Percentiles rank a stretch among this genome's conserved stretches.
These are phyloP conservation scores for Colostygia pectinataria DNA, from an alignment of 2,888 invertebrate species.

Conservation along the genomic window DNA sequence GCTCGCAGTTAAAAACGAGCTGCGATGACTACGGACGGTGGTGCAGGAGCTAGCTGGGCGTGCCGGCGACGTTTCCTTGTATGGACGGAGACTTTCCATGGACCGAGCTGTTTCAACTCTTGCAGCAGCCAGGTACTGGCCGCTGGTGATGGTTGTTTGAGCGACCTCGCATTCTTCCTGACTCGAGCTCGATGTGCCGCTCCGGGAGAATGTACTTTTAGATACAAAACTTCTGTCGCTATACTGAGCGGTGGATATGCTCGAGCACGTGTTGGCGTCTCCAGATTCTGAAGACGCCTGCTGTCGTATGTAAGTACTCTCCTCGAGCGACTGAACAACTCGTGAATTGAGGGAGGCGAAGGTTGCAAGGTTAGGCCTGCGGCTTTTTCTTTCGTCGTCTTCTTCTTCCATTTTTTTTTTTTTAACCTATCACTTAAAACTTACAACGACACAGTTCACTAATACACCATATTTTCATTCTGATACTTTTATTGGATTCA, in stretches of 20 bases:
- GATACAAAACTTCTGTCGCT: constrained; percentile 79
- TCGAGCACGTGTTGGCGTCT: constrained; percentile 78
- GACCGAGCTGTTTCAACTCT: constrained; percentile 85
- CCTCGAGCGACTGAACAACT: constrained; percentile 68
- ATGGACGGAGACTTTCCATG: constrained; percentile 87
- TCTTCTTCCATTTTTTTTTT: constrained; percentile 73
- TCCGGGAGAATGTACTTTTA: constrained; percentile 79
- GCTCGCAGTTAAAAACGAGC: constrained; percentile 86
- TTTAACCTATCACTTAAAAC: constrained; percentile 47
- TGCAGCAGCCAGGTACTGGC: constrained; percentile 80
- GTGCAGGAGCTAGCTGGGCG: constrained; percentile 79
- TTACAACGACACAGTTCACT: constrained; percentile 55
- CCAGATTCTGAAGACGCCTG: constrained; percentile 83
- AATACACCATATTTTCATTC: constrained; percentile 62
- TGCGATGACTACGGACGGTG: constrained; percentile 76
- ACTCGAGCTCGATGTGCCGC: constrained; percentile 86
- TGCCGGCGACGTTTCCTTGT: constrained; percentile 80
- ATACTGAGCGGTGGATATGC: constrained; percentile 72
- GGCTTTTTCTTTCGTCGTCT: constrained; percentile 67
- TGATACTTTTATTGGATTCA: constrained; percentile 67
- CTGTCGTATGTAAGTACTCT: constrained; percentile 55
- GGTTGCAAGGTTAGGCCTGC: constrained; percentile 65
- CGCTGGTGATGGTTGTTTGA: constrained; percentile 69
- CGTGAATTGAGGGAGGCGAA: constrained; percentile 65
- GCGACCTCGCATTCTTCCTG: constrained; percentile 87